phyloP scores from a whole-genome alignment of 2,113 vertebrate species.

The Eudyptes chrysolophus region DNA sequence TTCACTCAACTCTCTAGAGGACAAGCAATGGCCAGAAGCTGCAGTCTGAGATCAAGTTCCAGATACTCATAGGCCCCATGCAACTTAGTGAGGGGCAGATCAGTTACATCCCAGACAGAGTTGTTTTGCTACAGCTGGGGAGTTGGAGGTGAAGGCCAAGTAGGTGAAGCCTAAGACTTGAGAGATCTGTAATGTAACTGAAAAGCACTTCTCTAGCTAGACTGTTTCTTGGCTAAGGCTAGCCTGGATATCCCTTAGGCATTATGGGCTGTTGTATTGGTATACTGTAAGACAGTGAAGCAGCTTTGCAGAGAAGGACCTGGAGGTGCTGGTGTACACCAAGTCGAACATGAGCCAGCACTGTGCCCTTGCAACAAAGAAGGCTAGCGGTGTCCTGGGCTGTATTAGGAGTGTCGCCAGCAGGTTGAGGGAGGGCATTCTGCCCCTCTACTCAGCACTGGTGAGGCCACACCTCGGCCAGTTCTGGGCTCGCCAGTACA shows the following conservation, averaged over 20 bases:
- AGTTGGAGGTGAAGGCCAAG: neutral
- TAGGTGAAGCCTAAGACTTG: neutral
- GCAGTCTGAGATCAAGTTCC: neutral
- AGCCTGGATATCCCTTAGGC: neutral
- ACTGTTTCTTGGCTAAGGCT: neutral
- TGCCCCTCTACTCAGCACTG: neutral
- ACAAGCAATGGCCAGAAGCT: neutral
- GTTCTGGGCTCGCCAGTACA: neutral
- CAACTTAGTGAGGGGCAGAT: neutral
- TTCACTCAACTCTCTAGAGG: neutral
- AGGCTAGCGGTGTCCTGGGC: neutral
- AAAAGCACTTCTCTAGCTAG: neutral
- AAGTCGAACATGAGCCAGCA: neutral
- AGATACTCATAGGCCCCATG: neutral
- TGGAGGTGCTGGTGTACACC: neutral
- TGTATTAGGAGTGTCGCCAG: neutral
- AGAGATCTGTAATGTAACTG: neutral
- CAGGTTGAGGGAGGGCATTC: neutral
- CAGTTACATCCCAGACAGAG: neutral
- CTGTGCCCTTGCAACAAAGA: neutral
- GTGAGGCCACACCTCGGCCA: neutral
- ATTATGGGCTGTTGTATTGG: neutral
- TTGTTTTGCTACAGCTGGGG: neutral
- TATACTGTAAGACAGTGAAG: neutral
- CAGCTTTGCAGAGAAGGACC: neutral